Evolutionary conservation across 2,888 invertebrate genomes (phyloP), one percentile per base, ranked within the genome.

Genomic region (Drosophila kuntzei): DNA sequence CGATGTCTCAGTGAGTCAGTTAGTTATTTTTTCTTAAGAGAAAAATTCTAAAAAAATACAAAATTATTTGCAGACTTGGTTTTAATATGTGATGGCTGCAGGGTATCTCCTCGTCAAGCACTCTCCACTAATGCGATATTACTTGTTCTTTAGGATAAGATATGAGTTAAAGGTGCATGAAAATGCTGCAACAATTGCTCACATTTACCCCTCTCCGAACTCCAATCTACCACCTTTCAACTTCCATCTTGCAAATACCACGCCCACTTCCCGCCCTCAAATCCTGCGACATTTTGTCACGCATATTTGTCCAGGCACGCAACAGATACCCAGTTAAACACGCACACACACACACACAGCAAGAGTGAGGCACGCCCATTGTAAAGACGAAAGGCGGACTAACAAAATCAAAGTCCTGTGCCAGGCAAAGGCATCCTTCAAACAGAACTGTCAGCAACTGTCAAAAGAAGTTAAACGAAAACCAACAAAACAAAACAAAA

Each of bases 401-500:
- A 60, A 60, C 43, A 60, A 63, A 72, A 74, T 74, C 75, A 75
- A 71, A 74, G 74, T 70, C 44, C 46, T 74, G 65, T 27, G 73
- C 41, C 50, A 51, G 53, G 54, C 72, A 63, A 71, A 67, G 75
- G 67, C 77, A 87, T 87, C 78, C 87, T 80, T 84, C 82, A 85
- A 82, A 74, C 70, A 71, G 70, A 84, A 84, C 84, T 87, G 84
- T 85, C 85, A 85, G 82, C 84, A 87, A 85, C 87, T 87, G 87
- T 84, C 87, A 87, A 71, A 87, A 82, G 80, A 87, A 84, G 85
- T 87, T 87, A 81, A 84, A 81, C 82, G 82, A 81, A 83, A 82
- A 75, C 80, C 66, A 83, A 80, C 68, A 69, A 74, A 66, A 77
- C 60, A 63, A 65, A 71, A 63, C 49, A 62, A 32, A 57, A 46